Evolutionary conservation across 1,140 invertebrate genomes (phyloP), one percentile per base, ranked within the genome.

Genomic region (Drosophila orena): DNA sequence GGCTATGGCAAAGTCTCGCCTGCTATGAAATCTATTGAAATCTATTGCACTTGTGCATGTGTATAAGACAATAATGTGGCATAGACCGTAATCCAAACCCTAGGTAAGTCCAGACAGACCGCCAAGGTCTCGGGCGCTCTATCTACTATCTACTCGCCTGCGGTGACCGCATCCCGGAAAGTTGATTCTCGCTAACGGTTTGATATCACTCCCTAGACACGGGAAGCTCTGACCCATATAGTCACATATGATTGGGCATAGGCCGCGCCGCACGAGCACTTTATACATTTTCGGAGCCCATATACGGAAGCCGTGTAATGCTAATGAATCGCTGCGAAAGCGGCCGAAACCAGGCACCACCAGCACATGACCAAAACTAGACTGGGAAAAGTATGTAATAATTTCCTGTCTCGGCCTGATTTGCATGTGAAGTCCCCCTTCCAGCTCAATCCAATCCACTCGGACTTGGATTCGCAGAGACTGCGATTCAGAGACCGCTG

Each of bases 291-390:
- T 73, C 35, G 55, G 38, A 42, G 43, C 43, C 81, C 79, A 88
- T 84, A 88, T 88, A 88, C 83, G 83, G 83, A 88, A 89, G 83
- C 84, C 72, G 59, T 89, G 84, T 77, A 88, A 84, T 89, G 84
- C 83, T 88, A 89, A 88, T 89, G 84, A 88, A 89, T 88, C 75
- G 59, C 65, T 58, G 65, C 64, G 22, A 52, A 59, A 78, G 43
- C 35, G 42, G 74, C 56, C 60, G 24, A 78, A 68, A 75, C 58
- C 56, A 24, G 34, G 72, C 77, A 72, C 20, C 6, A 47, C 40
- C 6, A 24, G 37, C 77, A 72, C 78, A 76, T 81, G 71, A 49
- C 72, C 60, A 71, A 80, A 77, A 78, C 62, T 53, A 64, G 60
- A 60, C 52, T 22, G 17, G 49, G 49, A 57, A 55, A 52, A 40